Base-by-base conservation (phyloP, 2,797 vertebrate species). In the Lophius americanus region DNA sequence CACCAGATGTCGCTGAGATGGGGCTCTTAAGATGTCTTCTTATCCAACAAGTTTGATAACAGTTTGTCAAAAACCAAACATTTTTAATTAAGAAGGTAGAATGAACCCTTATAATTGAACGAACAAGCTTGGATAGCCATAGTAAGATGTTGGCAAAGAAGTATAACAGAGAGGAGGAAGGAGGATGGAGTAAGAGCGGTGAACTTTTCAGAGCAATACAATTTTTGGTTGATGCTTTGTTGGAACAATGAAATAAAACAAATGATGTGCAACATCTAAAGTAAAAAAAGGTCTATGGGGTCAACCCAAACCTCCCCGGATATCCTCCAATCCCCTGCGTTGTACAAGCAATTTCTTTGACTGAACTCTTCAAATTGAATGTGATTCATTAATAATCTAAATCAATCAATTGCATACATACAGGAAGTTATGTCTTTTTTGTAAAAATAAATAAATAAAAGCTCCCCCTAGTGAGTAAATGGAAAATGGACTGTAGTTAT, bases 21-120 rank as follows among this genome's bases (percentile, higher is more conserved):
- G 52, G 60, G 47, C 71, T 79, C 78, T 85, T 81, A 81, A 81
- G 78, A 78, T 66, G 59, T 64, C 70, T 71, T 73, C 64, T 60
- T 67, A 48, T n/a, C 68, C 57, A 36, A 60, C 65, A 46, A 38
- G 74, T 9, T 9, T 23, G 23, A 23, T 23, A 23, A 23, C 23
- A 63, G 59, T 43, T 12, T 79, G 87, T 73, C 77, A 43, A n/a
- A 23, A 12, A 68, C 64, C 81, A 75, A 43, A 14, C 58, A 46
- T 63, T 37, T 72, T 68, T 64, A 23, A 23, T 23, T 23, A 23
- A 70, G 60, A 76, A 73, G 52, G 43, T 32, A 51, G 41, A 38
- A 54, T 23, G 63, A 50, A 70, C 43, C 51, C 3, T 12, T 49
- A 9, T 51, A 70, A 49, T 60, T 56, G 76, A 65, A 68, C 69